Conservation (phyloP, 1,140 invertebrate genomes). For the Drosophila micromelanica region DNA sequence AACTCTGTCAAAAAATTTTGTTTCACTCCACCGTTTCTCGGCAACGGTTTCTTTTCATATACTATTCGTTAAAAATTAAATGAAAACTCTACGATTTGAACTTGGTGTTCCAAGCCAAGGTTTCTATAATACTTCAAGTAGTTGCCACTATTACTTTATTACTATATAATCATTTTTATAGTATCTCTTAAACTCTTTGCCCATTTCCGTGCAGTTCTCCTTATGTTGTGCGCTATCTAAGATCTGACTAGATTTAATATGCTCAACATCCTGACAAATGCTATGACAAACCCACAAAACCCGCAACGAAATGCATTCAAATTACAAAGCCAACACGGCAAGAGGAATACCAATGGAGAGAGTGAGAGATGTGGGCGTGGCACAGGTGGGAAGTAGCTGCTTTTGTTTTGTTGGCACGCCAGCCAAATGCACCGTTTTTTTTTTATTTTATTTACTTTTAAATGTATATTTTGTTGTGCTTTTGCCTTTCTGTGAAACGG, state of each 20-base stretch:
- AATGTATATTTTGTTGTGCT: constrained; percentile 13
- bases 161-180: not conserved
- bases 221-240: not conserved
- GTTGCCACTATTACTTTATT: too few species aligned
- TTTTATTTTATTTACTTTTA: constrained; percentile 26
- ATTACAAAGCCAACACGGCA: constrained; percentile 28
- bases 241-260: not conserved
- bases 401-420: constrained; percentile 28
- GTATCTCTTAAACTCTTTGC: not conserved
- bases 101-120: not conserved
- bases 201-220: not conserved
- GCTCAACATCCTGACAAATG: constrained; percentile 7
- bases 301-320: constrained; percentile 24
- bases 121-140: too few species aligned
- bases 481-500: constrained; percentile 11
- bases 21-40: too few species aligned
- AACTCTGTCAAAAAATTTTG: too few species aligned
- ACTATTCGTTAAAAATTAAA: too few species aligned
- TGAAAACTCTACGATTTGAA: too few species aligned
- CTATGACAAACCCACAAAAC: constrained; percentile 11
- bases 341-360: not conserved
- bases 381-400: constrained; percentile 8
- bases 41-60: too few species aligned
- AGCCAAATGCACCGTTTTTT: constrained; percentile 19
- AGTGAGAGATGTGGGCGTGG: constrained; percentile 23